Evolutionary conservation across 2,113 vertebrate species (phyloP).

Genomic region (Ptilonorhynchus violaceus): DNA sequence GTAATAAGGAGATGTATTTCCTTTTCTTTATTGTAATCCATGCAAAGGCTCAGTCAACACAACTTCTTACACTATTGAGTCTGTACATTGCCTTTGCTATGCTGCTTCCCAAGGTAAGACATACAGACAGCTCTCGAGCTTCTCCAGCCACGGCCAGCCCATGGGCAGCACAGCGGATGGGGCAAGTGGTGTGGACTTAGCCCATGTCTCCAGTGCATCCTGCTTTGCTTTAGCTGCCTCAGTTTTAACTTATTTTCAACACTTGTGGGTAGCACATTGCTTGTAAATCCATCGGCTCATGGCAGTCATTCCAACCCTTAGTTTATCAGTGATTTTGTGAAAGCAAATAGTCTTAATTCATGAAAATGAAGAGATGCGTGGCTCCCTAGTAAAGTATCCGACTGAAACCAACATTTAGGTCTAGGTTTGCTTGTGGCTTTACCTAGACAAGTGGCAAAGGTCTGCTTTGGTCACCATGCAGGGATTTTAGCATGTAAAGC

Average conservation of each 20-base stretch:
- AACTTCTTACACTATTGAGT: not conserved
- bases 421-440: not conserved
- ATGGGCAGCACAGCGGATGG: not conserved
- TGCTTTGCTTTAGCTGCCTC: not conserved
- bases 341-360: not conserved
- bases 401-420: not conserved
- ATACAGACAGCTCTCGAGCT: fast-evolving
- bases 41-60: not conserved
- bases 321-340: not conserved
- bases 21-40: not conserved
- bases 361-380: not conserved
- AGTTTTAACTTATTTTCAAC: not conserved
- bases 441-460: not conserved
- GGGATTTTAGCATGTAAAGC: not conserved
- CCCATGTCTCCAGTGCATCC: not conserved
- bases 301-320: not conserved
- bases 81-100: not conserved
- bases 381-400: not conserved
- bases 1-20: not conserved
- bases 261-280: not conserved
- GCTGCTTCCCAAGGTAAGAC: not conserved
- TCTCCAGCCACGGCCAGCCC: not conserved
- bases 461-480: not conserved
- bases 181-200: not conserved
- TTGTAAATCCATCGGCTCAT: not conserved